Evolutionary conservation across 1,140 invertebrate genomes (phyloP), one percentile per base, ranked within the genome.

Genomic region (Rhysida immarginata): DNA sequence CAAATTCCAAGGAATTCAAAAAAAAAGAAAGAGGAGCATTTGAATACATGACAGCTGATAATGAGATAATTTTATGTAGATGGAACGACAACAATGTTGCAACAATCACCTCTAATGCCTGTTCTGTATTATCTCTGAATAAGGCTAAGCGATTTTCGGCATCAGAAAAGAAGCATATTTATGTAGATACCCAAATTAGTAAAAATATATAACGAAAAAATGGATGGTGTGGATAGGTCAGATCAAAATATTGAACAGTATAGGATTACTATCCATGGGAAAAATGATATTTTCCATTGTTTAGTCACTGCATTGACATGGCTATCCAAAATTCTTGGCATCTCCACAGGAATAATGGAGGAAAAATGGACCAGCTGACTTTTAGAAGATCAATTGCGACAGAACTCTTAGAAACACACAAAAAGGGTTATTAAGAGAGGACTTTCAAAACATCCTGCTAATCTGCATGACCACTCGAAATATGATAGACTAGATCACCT

Each of bases 1-100:
- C 26, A 20, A 26, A 26, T 8, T 8, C 14, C 5, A 11, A 8
- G n/a, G n/a, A 52, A 11, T 35, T 52, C 5, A 26, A 35, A 23
- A 52, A 52, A 24, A 11, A 35, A 24, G 21, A 8, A 8, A 52
- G 50, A 26, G 50, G 50, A 52, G 25, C n/a, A n/a, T n/a, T n/a
- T n/a, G n/a, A n/a, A n/a, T 8, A 8, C 11, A 27, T 11, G 50
- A 52, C 13, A 8, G 11, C 23, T 16, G 14, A 11, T 26, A 35
- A n/a, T 24, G 25, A 35, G 11, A 52, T 27, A 11, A 27, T 52
- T 11, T n/a, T 52, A 20, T 52, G 50, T 23, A 46, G 53, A 23
- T 66, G 64, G 63, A 60, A 65, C 46, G 62, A 65, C 52, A 63
- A 63, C 53, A n/a, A n/a, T n/a, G 51, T 58, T 26, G 59, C 64